Conservation (phyloP, 2,888 invertebrate species). For the Ceratothoa steindachneri region DNA sequence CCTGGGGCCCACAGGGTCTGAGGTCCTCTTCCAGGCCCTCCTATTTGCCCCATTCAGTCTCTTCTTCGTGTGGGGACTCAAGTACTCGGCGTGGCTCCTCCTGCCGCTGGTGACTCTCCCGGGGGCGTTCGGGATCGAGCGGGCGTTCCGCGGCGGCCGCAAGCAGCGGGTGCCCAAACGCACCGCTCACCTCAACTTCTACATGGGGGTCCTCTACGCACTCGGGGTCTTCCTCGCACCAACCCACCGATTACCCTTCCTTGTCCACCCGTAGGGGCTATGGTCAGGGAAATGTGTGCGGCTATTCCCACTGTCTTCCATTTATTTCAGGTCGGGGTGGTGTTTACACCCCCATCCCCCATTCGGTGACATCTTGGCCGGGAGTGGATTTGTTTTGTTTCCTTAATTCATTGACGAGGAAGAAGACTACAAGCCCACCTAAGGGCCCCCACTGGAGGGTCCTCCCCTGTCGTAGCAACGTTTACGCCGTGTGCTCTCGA, state of each 20-base stretch:
- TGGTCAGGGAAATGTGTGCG: too few relatives aligned
- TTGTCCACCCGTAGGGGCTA: too few relatives aligned
- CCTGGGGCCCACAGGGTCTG: conserved; percentile 84
- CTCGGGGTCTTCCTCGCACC: conserved; percentile 58
- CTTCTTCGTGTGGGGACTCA: conserved; percentile 77
- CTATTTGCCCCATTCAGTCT: conserved; percentile 86
- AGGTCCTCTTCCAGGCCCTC: conserved; percentile 81
- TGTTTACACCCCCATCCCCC: too few relatives aligned
- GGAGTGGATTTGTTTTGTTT: too few relatives aligned
- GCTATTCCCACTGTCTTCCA: too few relatives aligned
- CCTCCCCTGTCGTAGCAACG: too few relatives aligned
- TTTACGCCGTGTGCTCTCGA: too few relatives aligned
- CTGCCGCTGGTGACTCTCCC: conserved; percentile 82
- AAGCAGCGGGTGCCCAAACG: conserved; percentile 78
- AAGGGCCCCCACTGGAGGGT: too few relatives aligned
- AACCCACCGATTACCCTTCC: conserved; percentile 38
- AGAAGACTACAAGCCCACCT: too few relatives aligned
- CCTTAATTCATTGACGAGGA: too few relatives aligned
- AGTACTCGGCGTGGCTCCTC: conserved; percentile 82
- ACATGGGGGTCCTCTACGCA: conserved; percentile 84
- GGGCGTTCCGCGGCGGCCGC: conserved; percentile 74
- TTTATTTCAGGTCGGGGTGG: too few relatives aligned
- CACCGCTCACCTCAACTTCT: conserved; percentile 84
- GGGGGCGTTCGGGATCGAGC: conserved; percentile 83
- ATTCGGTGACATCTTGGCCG: too few relatives aligned